A percentile compares a stretch with the other conserved stretches of the same genome.
Evolutionary conservation across 2,113 vertebrate genomes (phyloP).

Genomic region (Herpetotheres cachinnans): DNA sequence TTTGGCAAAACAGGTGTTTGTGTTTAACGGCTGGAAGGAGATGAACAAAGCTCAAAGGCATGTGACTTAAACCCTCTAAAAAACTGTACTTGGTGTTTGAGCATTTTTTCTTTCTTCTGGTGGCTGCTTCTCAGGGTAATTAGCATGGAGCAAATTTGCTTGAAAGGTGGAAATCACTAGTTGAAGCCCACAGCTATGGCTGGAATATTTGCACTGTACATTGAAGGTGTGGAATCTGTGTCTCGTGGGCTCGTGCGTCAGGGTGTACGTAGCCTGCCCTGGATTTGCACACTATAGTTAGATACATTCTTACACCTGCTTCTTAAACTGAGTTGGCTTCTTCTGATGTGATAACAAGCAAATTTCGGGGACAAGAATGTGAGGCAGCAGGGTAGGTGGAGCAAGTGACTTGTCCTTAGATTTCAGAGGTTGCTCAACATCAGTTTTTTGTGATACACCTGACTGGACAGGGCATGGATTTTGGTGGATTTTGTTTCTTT

Average conservation of each 20-base stretch:
- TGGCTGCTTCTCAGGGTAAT: constrained; percentile 34
- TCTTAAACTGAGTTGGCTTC: not conserved
- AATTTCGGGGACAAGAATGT: not conserved
- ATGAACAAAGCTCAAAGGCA: not conserved
- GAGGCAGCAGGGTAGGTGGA: not conserved
- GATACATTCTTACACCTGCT: not conserved
- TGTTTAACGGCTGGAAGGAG: not conserved
- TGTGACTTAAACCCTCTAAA: not conserved
- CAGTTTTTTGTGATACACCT: fast-evolving
- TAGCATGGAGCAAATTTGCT: not conserved
- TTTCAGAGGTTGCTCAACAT: not conserved
- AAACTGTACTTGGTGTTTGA: not conserved
- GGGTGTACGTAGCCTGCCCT: not conserved
- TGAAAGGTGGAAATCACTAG: not conserved
- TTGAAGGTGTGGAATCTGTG: not conserved
- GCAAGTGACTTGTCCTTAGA: not conserved
- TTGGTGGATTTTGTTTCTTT: not conserved
- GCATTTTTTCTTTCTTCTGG: not conserved
- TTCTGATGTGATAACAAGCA: not conserved
- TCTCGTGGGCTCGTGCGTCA: not conserved
- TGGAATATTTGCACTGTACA: not conserved
- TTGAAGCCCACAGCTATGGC: not conserved
- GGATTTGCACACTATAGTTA: not conserved
- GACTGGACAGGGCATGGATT: not conserved
- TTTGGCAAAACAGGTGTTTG: not conserved